These are phyloP conservation scores for Ia io DNA, from an alignment of 2,113 vertebrate species.

Conservation along the genomic window DNA sequence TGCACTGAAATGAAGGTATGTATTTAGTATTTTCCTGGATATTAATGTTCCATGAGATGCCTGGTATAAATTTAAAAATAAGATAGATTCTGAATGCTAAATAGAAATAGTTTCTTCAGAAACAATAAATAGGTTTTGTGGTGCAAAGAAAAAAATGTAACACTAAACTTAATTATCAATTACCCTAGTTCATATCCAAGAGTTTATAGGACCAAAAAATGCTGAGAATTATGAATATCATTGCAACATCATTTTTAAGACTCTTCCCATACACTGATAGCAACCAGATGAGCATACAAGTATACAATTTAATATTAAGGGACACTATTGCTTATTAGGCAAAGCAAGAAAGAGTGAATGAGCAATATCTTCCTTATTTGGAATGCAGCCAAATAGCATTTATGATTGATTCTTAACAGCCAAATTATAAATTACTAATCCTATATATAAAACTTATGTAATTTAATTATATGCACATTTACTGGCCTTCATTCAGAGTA, in stretches of 20 bases:
- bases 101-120: neutral
- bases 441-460: neutral
- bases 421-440: neutral
- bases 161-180: neutral
- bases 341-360: neutral
- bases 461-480: neutral
- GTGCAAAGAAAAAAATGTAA: neutral
- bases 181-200: neutral
- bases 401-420: neutral
- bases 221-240: neutral
- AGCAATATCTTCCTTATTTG: neutral
- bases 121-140: neutral
- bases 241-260: neutral
- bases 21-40: neutral
- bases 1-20: neutral
- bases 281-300: neutral
- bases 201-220: neutral
- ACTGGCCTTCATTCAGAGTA: neutral
- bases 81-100: neutral
- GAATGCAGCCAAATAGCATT: neutral
- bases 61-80: slow-evolving; percentile 8
- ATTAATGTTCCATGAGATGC: neutral
- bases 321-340: neutral
- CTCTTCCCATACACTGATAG: neutral
- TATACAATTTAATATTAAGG: slow-evolving; percentile 6